phyloP scores from a whole-genome alignment of 2,113 vertebrate genomes.

The Colius striatus region DNA sequence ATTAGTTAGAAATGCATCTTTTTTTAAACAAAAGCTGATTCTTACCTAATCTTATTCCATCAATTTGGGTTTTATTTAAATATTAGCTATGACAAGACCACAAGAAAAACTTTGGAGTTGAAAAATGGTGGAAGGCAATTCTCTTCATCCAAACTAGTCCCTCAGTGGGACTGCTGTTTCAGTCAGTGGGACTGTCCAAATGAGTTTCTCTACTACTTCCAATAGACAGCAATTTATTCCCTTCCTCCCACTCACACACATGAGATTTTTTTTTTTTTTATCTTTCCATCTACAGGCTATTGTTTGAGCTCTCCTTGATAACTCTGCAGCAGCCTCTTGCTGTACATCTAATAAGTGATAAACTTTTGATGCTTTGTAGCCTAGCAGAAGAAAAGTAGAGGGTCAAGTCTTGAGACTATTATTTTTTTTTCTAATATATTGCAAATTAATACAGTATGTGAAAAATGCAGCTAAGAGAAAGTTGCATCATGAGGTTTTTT shows the following conservation, averaged over 20 bases:
- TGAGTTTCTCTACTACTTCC: neutral
- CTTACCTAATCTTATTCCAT: neutral
- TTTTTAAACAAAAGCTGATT: neutral
- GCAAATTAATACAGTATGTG: neutral
- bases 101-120: neutral
- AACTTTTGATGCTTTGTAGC: neutral
- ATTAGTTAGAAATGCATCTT: neutral
- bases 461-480: neutral
- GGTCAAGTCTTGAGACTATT: neutral
- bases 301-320: neutral
- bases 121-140: neutral
- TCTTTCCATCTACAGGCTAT: neutral
- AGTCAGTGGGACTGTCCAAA: neutral
- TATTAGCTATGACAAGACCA: neutral
- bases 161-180: neutral
- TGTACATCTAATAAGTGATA: neutral
- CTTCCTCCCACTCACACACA: neutral
- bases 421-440: neutral
- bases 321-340: neutral
- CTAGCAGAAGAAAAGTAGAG: neutral
- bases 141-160: neutral
- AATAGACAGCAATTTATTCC: neutral
- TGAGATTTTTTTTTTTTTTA: slow-evolving; percentile 3
- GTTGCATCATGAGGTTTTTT: neutral
- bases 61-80: neutral